These are phyloP conservation scores for Unio pictorum DNA, from an alignment of 2,888 invertebrate genomes.

Conservation along the genomic window DNA sequence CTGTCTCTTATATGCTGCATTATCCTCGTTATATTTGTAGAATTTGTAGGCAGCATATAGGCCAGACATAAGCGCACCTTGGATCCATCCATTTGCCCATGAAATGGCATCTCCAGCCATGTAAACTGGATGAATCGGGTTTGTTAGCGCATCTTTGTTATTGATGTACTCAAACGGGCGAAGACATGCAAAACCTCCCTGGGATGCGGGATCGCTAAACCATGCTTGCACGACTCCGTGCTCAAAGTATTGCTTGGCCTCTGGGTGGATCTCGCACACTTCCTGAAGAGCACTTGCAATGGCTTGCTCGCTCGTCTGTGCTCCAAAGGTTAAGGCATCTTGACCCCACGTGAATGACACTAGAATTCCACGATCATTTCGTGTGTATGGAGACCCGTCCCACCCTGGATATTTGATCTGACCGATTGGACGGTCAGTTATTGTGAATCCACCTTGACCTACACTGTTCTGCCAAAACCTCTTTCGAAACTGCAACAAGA, in stretches of 20 bases:
- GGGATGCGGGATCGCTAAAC: constrained; percentile 22
- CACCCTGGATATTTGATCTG: constrained; percentile 16
- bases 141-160: constrained; percentile 11
- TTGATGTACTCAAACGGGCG: constrained; percentile 22
- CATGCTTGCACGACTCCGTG: constrained; percentile 32
- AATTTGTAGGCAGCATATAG: constrained; percentile 19
- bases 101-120: constrained; percentile 35
- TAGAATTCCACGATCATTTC: constrained; percentile 20
- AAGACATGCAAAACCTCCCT: constrained; percentile 19
- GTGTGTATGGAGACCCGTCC: constrained; percentile 8
- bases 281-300: constrained; percentile 24
- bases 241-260: constrained; percentile 25
- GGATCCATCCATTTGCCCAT: constrained; percentile 30
- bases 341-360: constrained; percentile 24
- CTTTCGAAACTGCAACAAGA: constrained; percentile 24
- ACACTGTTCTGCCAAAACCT: constrained; percentile 29
- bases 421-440: constrained; percentile 18
- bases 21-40: constrained; percentile 1
- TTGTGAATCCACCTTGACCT: constrained; percentile 24
- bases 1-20: too few species aligned
- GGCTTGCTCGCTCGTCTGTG: constrained; percentile 16
- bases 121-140: constrained; percentile 16
- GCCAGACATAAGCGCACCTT: constrained; percentile 20
- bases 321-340: constrained; percentile 22
- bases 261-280: constrained; percentile 26